A percentile compares a stretch with the other conserved stretches of the same genome.
Evolutionary conservation across 2,888 invertebrate species (phyloP).

Genomic region (Oscheius onirici): DNA sequence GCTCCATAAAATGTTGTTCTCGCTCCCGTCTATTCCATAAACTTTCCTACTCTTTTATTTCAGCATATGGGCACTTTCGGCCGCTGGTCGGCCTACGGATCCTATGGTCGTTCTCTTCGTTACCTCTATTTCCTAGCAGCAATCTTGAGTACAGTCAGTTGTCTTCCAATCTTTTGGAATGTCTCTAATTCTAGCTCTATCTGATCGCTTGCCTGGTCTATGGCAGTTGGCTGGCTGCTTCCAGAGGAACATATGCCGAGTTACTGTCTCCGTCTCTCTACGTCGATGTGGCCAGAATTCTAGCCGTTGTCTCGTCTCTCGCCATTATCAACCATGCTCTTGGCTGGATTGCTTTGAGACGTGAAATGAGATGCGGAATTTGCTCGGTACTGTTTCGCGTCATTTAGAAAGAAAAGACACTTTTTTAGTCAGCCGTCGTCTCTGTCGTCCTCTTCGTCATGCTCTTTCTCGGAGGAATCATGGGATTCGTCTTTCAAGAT

Average conservation of each 20-base stretch:
- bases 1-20: slow-evolving; percentile 1
- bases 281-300: slow-evolving; percentile 66
- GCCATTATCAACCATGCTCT: slow-evolving; percentile 60
- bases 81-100: slow-evolving; percentile 64
- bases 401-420: neutral
- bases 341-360: slow-evolving; percentile 60
- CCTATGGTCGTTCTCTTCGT: slow-evolving; percentile 48
- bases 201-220: slow-evolving; percentile 61
- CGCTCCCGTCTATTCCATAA: neutral
- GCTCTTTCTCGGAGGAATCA: slow-evolving; percentile 68
- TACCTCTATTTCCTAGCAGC: slow-evolving; percentile 48
- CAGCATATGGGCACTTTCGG: slow-evolving; percentile 60
- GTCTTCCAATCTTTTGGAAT: too few species aligned
- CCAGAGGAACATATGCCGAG: slow-evolving; percentile 65
- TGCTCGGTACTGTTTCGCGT: slow-evolving; percentile 56
- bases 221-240: slow-evolving; percentile 66
- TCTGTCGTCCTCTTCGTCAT: slow-evolving; percentile 66
- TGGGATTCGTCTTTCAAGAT: slow-evolving; percentile 70
- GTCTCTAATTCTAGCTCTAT: slow-evolving; percentile 55
- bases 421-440: slow-evolving; percentile 65
- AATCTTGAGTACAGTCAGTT: slow-evolving; percentile 54
- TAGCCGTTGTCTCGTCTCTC: slow-evolving; percentile 48
- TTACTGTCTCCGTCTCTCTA: slow-evolving; percentile 68
- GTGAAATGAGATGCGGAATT: slow-evolving; percentile 68
- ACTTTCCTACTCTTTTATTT: too few species aligned